phyloP scores from a whole-genome alignment of 2,797 vertebrate species.

The Syngnathus rostellatus region DNA sequence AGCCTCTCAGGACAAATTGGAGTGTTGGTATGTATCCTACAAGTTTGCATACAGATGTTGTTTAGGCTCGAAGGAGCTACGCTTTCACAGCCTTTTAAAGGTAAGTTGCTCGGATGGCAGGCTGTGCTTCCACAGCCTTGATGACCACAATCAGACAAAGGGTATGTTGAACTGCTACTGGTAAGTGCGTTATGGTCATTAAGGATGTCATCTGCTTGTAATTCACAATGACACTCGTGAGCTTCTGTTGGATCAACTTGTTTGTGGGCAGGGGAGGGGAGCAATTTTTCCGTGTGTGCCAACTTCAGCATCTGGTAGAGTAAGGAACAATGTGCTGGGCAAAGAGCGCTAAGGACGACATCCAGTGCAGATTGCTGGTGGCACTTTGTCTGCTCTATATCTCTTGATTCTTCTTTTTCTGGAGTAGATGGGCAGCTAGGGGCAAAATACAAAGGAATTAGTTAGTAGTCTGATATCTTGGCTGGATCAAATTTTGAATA shows the following conservation, averaged over 20 bases:
- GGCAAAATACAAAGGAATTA: conserved; percentile 35
- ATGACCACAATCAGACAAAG: conserved; percentile 34
- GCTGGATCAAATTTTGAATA: conserved; percentile 2
- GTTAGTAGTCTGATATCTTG: conserved; percentile 33
- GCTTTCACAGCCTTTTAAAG: conserved; percentile 37
- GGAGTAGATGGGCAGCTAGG: conserved; percentile 76
- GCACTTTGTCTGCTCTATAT: conserved; percentile 66
- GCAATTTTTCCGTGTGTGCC: conserved; percentile 73
- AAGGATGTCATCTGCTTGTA: conserved; percentile 40
- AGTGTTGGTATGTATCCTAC: conserved; percentile 62
- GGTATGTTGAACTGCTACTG: conserved; percentile 12
- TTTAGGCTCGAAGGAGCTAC: conserved; percentile 24
- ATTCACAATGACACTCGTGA: conserved; percentile 64
- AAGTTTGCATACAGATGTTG: conserved; percentile 67
- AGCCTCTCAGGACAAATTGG: conserved; percentile 74
- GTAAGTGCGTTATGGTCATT: conserved; percentile 55
- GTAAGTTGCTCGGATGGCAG: conserved; percentile 28
- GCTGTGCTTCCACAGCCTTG: conserved; percentile 25
- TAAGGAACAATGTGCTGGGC: conserved; percentile 82
- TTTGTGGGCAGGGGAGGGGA: conserved; percentile 54
- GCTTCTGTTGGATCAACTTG: conserved; percentile 55
- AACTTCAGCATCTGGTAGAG: conserved; percentile 84
- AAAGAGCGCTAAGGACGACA: conserved; percentile 82
- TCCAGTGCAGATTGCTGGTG: conserved; percentile 61
- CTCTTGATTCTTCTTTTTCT: conserved; percentile 69